Conservation (phyloP, 1,140 invertebrate genomes). For the Drosophila yakuba region DNA sequence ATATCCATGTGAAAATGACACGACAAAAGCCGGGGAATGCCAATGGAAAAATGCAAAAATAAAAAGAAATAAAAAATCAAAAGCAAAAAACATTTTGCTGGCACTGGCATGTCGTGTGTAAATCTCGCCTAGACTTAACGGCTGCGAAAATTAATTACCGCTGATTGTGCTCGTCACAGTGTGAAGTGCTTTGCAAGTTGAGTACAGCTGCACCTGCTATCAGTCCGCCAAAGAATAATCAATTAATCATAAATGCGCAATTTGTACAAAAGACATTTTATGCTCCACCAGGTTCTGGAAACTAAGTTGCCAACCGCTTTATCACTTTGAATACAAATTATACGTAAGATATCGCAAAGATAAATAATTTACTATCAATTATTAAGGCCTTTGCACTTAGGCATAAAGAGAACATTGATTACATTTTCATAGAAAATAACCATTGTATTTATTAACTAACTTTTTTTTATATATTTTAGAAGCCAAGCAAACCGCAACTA, state of each 20-base stretch:
- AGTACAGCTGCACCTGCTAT: neutral
- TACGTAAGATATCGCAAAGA: too few species aligned
- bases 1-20: conserved; percentile 44
- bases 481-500: neutral
- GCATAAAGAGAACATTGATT: too few species aligned
- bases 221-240: neutral
- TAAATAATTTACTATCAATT: too few species aligned
- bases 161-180: conserved; percentile 46
- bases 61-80: neutral
- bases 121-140: conserved; percentile 59
- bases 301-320: neutral
- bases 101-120: conserved; percentile 12
- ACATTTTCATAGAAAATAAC: too few species aligned
- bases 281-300: neutral
- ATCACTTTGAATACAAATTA: too few species aligned
- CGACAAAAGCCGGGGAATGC: conserved; percentile 53
- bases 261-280: neutral
- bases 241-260: neutral
- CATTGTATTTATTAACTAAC: neutral
- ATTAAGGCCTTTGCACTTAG: too few species aligned
- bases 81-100: neutral
- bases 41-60: conserved; percentile 31
- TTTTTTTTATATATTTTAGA: neutral
- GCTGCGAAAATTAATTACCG: conserved; percentile 63
- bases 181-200: conserved; percentile 8